phyloP scores from a whole-genome alignment of 2,113 vertebrate genomes.

The Pleuronectes platessa region DNA sequence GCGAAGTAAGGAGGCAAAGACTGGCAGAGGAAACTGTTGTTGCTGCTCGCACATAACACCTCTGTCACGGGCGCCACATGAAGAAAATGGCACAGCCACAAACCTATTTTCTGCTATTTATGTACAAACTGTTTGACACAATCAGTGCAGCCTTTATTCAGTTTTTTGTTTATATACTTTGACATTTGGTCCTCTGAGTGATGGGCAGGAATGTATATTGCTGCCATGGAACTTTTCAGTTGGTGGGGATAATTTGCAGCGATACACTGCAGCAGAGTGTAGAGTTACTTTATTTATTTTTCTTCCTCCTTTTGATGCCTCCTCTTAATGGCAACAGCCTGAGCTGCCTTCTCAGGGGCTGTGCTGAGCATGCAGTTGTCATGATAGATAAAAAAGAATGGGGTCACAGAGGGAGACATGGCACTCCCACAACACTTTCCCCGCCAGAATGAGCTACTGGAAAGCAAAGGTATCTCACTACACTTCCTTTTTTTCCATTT shows the following conservation, averaged over 20 bases:
- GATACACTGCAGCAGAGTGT: conserved; percentile 31
- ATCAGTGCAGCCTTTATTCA: conserved; percentile 51
- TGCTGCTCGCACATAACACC: conserved; percentile 4
- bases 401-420: conserved; percentile 67
- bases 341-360: conserved; percentile 58
- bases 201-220: conserved; percentile 61
- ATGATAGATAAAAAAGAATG: conserved; percentile 73
- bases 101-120: conserved; percentile 55
- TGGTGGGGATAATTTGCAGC: conserved; percentile 48
- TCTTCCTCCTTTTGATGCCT: conserved; percentile 64
- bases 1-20: not conserved
- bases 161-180: conserved; percentile 25
- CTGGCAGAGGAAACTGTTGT: conserved; percentile 1
- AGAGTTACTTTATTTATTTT: conserved; percentile 11
- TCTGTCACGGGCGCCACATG: conserved; percentile 15
- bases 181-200: conserved; percentile 58
- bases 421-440: conserved; percentile 42
- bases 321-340: conserved; percentile 66
- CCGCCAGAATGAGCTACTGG: conserved; percentile 47
- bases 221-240: conserved; percentile 56
- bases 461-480: conserved; percentile 44
- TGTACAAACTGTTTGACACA: conserved; percentile 63
- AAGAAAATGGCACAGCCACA: conserved; percentile 18
- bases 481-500: not conserved
- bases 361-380: conserved; percentile 78